phyloP scores from a whole-genome alignment of 1,140 invertebrate genomes.

The Reticulitermes speratus region DNA sequence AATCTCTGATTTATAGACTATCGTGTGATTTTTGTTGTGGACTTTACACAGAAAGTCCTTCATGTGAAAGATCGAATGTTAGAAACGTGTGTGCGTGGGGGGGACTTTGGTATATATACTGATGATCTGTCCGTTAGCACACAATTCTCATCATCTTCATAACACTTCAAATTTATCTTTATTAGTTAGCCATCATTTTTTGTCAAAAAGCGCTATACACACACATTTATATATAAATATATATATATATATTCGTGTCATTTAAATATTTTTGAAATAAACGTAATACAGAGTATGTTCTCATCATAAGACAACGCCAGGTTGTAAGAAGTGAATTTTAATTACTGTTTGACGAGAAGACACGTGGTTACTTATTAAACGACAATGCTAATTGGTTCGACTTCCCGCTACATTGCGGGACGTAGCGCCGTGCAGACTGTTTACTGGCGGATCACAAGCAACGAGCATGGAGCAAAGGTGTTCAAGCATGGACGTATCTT shows the following conservation, averaged over 20 bases:
- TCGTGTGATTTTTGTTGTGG: neutral
- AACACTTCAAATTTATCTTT: neutral
- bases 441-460: conserved; percentile 62
- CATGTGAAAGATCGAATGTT: neutral
- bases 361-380: neutral
- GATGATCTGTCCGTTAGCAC: neutral
- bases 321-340: neutral
- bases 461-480: conserved; percentile 58
- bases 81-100: neutral
- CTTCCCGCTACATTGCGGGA: conserved; percentile 65
- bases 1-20: neutral
- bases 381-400: conserved; percentile 52
- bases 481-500: conserved; percentile 31
- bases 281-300: no score
- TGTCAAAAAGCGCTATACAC: neutral
- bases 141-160: neutral
- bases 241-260: no score
- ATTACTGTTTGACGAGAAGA: neutral
- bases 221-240: no score
- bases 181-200: neutral
- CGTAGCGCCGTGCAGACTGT: conserved; percentile 68
- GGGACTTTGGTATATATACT: neutral
- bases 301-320: neutral
- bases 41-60: neutral
- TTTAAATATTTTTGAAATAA: neutral